Evolutionary conservation across 2,797 vertebrate species (phyloP).

Genomic region (Otolemur crassicaudatus): DNA sequence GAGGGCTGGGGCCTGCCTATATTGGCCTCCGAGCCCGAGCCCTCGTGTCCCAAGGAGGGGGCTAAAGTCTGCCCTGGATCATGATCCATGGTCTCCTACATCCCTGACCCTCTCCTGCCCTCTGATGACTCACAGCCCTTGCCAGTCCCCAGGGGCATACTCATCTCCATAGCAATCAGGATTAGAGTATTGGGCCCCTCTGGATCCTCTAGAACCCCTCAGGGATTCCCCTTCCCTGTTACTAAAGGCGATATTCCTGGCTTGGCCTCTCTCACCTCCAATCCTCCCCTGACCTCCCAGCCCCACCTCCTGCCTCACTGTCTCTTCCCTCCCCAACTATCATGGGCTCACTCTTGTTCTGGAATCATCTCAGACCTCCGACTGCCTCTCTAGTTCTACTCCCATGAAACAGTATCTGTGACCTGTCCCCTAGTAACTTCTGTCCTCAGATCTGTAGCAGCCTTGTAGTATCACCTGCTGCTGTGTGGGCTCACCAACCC

Average conservation of each 20-base stretch:
- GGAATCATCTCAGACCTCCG: background rate
- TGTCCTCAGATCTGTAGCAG: background rate
- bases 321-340: background rate
- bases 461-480: background rate
- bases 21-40: background rate
- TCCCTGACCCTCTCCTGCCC: background rate
- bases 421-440: background rate
- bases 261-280: background rate
- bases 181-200: background rate
- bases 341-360: background rate
- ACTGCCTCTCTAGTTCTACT: background rate
- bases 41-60: background rate
- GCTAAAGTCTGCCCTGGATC: background rate
- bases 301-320: background rate
- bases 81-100: background rate
- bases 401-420: background rate
- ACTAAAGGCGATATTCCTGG: slow-evolving; percentile 18
- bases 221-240: background rate
- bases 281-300: background rate
- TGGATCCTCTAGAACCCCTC: background rate
- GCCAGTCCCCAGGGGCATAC: background rate
- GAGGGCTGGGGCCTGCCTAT: background rate
- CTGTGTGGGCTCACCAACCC: background rate
- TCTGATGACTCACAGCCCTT: slow-evolving; percentile 25
- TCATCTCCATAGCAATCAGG: background rate